Evolutionary conservation across 2,888 invertebrate genomes (phyloP).

Genomic region (Monopis laevigella): DNA sequence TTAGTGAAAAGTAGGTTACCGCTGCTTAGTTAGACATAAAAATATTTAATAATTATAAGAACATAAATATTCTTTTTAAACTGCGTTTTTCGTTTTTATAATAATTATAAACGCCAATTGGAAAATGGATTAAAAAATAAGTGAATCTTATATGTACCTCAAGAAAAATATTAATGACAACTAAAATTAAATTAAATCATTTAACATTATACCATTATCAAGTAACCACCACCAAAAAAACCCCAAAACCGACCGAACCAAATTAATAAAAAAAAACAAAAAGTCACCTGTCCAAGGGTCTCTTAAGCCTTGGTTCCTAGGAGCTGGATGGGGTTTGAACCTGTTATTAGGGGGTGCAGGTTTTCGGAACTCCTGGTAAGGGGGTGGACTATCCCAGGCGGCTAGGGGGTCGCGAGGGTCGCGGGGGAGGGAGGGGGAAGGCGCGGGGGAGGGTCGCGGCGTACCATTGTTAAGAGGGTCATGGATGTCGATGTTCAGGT

Average conservation of each 20-base stretch:
- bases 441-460: constrained; percentile 60
- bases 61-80: too few species aligned
- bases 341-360: constrained; percentile 17
- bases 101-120: too few species aligned
- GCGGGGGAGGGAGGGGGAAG: constrained; percentile 39
- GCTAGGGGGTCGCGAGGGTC: constrained; percentile 46
- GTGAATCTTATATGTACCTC: too few species aligned
- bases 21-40: too few species aligned
- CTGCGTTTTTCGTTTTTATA: too few species aligned
- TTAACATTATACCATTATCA: too few species aligned
- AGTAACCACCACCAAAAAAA: constrained; percentile 33
- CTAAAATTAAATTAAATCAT: too few species aligned
- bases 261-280: constrained; percentile 37
- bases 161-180: too few species aligned
- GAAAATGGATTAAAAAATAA: too few species aligned
- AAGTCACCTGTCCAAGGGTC: constrained; percentile 71
- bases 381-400: constrained; percentile 41
- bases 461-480: constrained; percentile 77
- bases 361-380: constrained; percentile 14
- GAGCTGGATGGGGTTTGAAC: constrained; percentile 47
- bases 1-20: too few species aligned
- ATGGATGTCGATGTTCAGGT: constrained; percentile 82
- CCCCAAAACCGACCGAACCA: constrained; percentile 21
- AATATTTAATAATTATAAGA: too few species aligned
- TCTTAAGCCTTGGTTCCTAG: constrained; percentile 52